Base-by-base conservation (phyloP, 1,140 invertebrate genomes). In the Caenorhabditis brenneri region DNA sequence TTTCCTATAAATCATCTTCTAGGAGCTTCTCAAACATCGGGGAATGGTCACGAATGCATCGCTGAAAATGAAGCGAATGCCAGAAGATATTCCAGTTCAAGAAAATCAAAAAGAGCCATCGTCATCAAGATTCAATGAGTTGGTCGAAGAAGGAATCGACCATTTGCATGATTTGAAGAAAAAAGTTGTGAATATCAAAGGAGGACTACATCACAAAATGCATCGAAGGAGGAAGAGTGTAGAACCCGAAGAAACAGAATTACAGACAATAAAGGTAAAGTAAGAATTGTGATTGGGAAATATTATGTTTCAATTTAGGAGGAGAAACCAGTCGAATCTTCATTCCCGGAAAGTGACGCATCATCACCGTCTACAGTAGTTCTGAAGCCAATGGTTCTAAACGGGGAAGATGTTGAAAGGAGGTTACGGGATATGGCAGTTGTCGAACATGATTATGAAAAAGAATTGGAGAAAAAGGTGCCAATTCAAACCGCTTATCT, bases 21-120 rank as follows among this genome's bases (percentile, higher is more conserved):
- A 83, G 74, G 81, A 82, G 12, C 16, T 51, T 9, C 9, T 42
- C 22, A 78, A 79, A 19, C 69, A 74, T 16, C 60, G 78, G 9
- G 86, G 84, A 16, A 74, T 86, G 29, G 82, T 87, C 0, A 87
- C 85, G 19, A 87, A 87, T 55, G 86, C 86, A 15, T 86, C 84
- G 4, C 42, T 87, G 29, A 31, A 81, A 69, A 86, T 87, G 39
- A 80, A 79, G 19, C 48, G 85, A 83, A 79, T 87, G 81, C 82
- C 85, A 4, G 86, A 87, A 81, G 86, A 87, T 65, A 87, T 87
- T 53, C 86, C 86, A 19, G 82, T 87, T 29, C 48, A 58, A 31
- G 24, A 46, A 51, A 53, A 86, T 33, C 78, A 58, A 33, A 84
- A 86, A 65, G 79, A 80, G 29, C 12, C 33, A 39, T 24, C 79